Evolutionary conservation across 1,140 invertebrate genomes (phyloP).

Genomic region (Acyrthosiphon pisum): DNA sequence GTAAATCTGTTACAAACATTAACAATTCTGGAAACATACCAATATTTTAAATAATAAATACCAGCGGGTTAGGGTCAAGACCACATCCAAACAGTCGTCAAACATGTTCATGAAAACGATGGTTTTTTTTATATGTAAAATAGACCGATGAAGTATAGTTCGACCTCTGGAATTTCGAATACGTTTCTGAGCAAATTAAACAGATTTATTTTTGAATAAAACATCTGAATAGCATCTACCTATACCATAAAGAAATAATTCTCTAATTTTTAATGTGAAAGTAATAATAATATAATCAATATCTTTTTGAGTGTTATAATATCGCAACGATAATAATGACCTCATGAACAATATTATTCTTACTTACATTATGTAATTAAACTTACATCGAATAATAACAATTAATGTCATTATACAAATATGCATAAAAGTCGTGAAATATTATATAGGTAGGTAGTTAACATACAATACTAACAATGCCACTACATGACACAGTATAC

Average conservation of each 20-base stretch:
- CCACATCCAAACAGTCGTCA: constrained; percentile 46
- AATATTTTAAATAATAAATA: constrained; percentile 48
- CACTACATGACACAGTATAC: no score
- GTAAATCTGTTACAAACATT: neutral
- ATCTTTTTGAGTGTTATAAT: neutral
- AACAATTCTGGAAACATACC: constrained; percentile 40
- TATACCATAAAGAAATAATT: neutral
- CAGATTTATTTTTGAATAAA: constrained; percentile 12
- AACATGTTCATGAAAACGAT: constrained; percentile 30
- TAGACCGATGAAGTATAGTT: neutral
- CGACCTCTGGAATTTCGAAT: constrained; percentile 26
- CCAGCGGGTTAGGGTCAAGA: constrained; percentile 49
- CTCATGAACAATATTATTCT: neutral
- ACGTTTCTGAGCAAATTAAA: neutral
- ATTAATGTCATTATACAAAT: neutral
- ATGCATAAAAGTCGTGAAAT: neutral
- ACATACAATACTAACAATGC: neutral
- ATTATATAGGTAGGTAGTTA: neutral
- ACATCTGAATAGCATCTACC: neutral
- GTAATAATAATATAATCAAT: neutral
- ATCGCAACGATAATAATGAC: neutral
- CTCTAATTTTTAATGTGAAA: constrained; percentile 19
- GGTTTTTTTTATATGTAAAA: constrained; percentile 42
- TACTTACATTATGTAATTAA: neutral
- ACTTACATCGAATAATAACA: neutral